Conservation (phyloP, 2,888 invertebrate genomes). For the Dermolepida albohirtum region DNA sequence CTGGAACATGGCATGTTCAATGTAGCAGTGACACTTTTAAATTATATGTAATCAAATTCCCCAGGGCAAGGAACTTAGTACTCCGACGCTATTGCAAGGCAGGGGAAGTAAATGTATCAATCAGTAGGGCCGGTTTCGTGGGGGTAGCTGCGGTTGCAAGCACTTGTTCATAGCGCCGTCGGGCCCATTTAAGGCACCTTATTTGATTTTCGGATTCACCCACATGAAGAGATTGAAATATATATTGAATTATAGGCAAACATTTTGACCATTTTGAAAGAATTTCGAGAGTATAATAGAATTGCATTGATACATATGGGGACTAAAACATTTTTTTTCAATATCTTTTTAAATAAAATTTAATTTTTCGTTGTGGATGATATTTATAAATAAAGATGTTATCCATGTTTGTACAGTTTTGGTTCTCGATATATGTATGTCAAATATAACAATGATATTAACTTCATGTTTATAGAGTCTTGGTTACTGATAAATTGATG, state of each 20-base stretch:
- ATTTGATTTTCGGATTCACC: slow-evolving; percentile 54
- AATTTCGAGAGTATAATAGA: slow-evolving; percentile 4
- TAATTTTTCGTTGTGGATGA: no score
- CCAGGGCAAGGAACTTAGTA: slow-evolving; percentile 30
- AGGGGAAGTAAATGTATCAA: slow-evolving; percentile 47
- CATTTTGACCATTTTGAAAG: slow-evolving; percentile 13
- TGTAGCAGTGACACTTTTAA: slow-evolving; percentile 29
- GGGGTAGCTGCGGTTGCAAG: slow-evolving; percentile 52
- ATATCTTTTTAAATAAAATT: no score
- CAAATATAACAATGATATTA: no score
- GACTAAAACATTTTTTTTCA: no score
- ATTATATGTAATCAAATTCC: slow-evolving; percentile 39
- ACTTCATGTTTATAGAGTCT: no score
- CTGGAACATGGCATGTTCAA: slow-evolving; percentile 14
- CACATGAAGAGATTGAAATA: slow-evolving; percentile 51
- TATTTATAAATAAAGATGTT: no score
- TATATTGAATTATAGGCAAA: slow-evolving; percentile 47
- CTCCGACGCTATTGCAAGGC: slow-evolving; percentile 19
- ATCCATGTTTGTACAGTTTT: no score
- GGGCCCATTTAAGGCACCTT: slow-evolving; percentile 54
- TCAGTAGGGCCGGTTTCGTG: slow-evolving; percentile 45
- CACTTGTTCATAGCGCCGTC: slow-evolving; percentile 51
- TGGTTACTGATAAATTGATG: no score
- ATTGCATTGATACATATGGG: no score
- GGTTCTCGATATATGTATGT: no score